Evolutionary conservation across 2,113 vertebrate species (phyloP), one percentile per base, ranked within the genome.

Genomic region (Alethe diademata): DNA sequence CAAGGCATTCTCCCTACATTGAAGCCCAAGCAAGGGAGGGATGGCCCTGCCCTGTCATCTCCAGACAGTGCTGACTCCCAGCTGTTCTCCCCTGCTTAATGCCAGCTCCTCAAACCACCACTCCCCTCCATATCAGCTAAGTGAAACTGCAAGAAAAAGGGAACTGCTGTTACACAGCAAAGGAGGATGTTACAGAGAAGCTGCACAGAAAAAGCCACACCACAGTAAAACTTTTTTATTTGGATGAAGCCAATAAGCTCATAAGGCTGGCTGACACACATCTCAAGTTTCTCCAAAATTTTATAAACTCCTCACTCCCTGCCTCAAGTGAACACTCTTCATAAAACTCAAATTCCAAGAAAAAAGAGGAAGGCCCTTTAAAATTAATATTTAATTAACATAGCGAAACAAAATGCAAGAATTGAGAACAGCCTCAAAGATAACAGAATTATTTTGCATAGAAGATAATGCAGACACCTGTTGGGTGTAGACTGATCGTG

Each of bases 41-140:
- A 71, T 0, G 1, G 38, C 33, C 36, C 38, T 66, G 33, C 14
- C 47, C 20, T 1, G 3, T 48, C 36, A 36, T 43, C 71, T 85
- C 24, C 54, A 47, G 84, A 14, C 20, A 1, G 8, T 1, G 28
- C 81, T 56, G 66, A 36, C 45, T 53, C 84, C 47, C 38, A 78
- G 57, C 56, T 9, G 1, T 26, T 75, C 62, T 65, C 26, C 54
- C 58, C 4, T 16, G 0, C 61, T 53, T n/a, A 15, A 8, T 8
- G 65, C 28, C 62, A 80, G 70, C 16, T 60, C 24, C 40, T 35
- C 0, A 0, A 76, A 51, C 18, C 51, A 78, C n/a, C 25, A 2
- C n/a, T 81, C 4, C 28, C 11, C 50, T n/a, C 28, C 11, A 3
- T 3, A 72, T 3, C 40, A 66, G 31, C 66, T 45, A 42, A 22